Evolutionary conservation across 92 coral and sea anemone species (phyloP).

Genomic region (Porites evermanni): DNA sequence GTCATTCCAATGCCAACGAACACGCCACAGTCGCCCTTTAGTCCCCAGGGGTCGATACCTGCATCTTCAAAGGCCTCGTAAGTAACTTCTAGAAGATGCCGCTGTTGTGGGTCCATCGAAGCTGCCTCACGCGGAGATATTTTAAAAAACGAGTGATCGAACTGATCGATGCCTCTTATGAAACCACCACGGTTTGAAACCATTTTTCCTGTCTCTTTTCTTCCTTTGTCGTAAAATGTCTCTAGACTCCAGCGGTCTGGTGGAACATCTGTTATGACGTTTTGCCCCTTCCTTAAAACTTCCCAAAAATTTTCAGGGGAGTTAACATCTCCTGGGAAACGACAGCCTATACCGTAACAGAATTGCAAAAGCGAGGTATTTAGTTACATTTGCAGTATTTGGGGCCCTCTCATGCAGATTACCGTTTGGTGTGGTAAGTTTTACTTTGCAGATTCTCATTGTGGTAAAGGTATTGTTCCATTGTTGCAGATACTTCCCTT

Average conservation of each 20-base stretch:
- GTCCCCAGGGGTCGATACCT: conserved; percentile 18
- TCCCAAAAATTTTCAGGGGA: neutral
- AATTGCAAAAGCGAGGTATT: neutral
- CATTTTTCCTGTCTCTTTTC: neutral
- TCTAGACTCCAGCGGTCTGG: conserved; percentile 2
- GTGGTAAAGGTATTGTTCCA: too few relatives aligned
- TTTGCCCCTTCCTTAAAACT: neutral
- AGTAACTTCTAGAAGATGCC: conserved; percentile 53
- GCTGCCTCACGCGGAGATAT: conserved; percentile 61
- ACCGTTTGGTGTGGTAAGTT: neutral
- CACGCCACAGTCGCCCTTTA: conserved; percentile 19
- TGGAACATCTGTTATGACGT: neutral
- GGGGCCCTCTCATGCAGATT: neutral
- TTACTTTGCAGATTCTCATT: neutral
- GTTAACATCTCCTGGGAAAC: neutral
- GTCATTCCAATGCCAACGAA: conserved; percentile 23
- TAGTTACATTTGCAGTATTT: neutral
- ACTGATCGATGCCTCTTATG: conserved; percentile 25
- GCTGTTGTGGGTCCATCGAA: conserved; percentile 63
- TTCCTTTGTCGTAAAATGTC: neutral
- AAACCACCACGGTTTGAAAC: conserved; percentile 3
- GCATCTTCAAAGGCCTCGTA: conserved; percentile 67
- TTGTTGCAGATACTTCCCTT: too few relatives aligned
- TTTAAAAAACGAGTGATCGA: conserved; percentile 60
- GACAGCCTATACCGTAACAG: neutral